These are phyloP conservation scores for Cassiopea xamachana DNA, from an alignment of 30 jellyfish, hydroid and myxozoan genomes.

Conservation along the genomic window DNA sequence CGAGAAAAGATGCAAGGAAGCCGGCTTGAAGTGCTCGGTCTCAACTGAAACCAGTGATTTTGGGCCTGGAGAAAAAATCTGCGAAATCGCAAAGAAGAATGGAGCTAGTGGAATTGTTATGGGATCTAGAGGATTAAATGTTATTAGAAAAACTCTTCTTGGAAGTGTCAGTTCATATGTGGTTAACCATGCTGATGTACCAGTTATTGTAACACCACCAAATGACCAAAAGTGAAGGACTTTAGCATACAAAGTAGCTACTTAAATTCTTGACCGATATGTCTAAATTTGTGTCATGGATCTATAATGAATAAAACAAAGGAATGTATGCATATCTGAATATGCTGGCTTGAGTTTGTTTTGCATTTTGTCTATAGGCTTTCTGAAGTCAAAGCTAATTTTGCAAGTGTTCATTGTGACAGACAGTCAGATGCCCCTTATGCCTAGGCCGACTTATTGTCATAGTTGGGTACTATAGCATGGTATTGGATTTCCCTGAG, in stretches of 20 bases:
- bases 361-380: background rate
- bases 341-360: background rate
- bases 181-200: constrained; percentile 74
- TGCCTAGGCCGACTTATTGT: too few species aligned
- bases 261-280: background rate
- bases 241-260: background rate
- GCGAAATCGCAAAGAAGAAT: constrained; percentile 72
- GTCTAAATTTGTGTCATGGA: background rate
- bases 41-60: constrained; percentile 16
- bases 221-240: constrained; percentile 7
- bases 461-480: too few species aligned
- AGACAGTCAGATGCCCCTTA: too few species aligned
- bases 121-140: constrained; percentile 92
- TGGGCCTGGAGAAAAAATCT: constrained; percentile 86
- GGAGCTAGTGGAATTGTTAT: constrained; percentile 79
- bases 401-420: too few species aligned
- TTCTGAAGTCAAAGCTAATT: background rate
- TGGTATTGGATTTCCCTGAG: too few species aligned
- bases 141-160: constrained; percentile 70
- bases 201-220: constrained; percentile 85
- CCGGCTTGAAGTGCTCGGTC: constrained; percentile 52
- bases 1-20: constrained; percentile 53
- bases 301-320: background rate
- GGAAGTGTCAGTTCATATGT: constrained; percentile 91
- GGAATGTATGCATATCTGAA: background rate